Conservation (phyloP, 2,797 vertebrate species). For the Ptychobarbus kaznakovi region DNA sequence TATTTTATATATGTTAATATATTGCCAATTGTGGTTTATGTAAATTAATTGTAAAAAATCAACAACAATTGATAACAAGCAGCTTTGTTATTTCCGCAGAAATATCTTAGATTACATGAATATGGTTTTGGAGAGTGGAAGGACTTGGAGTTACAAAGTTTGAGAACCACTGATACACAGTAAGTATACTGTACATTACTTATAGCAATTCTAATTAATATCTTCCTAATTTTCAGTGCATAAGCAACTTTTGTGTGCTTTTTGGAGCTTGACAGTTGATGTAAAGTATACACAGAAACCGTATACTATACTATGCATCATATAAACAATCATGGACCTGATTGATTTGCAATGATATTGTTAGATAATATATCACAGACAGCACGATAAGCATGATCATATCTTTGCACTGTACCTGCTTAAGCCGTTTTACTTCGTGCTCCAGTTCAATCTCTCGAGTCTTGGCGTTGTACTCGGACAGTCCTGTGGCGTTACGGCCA, state of each 20-base stretch:
- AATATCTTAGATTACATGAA: background rate
- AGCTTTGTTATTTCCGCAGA: background rate
- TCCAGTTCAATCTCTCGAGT: conserved; percentile 94
- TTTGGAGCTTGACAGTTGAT: background rate
- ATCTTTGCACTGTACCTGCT: conserved; percentile 80
- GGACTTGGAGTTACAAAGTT: background rate
- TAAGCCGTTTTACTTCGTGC: conserved; percentile 91
- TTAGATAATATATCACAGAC: conserved; percentile 1
- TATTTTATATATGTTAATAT: too few species aligned
- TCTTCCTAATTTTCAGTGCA: background rate
- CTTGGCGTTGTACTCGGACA: conserved; percentile 88
- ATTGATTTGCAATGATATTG: background rate
- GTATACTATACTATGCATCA: background rate
- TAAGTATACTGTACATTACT: background rate
- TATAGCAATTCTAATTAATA: background rate
- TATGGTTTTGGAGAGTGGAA: background rate
- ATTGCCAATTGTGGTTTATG: background rate
- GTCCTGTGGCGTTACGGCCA: conserved; percentile 81
- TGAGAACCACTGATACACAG: background rate
- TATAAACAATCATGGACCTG: background rate
- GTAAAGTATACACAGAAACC: background rate
- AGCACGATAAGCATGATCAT: background rate
- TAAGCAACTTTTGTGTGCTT: background rate
- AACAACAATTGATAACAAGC: background rate
- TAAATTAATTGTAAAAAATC: background rate